Base-by-base conservation (phyloP, 2,797 vertebrate genomes). In the Anableps anableps region DNA sequence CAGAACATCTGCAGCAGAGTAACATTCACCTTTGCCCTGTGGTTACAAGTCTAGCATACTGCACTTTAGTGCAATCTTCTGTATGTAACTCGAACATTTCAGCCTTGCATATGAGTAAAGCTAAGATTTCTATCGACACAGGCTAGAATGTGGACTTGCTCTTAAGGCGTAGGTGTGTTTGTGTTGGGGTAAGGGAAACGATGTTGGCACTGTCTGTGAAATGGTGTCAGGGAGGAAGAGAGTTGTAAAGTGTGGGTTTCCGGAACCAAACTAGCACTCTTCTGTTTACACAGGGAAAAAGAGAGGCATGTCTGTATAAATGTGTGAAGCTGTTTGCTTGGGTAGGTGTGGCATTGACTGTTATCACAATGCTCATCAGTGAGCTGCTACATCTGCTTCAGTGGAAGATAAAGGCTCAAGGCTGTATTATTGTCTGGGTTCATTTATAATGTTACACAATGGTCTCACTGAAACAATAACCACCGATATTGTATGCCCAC, bases 231-330 rank as follows among this genome's bases (percentile, higher is more conserved):
- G 83, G 93, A 96, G 95, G 95, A 96, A 95, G 91, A 93, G 91
- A 93, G 93, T 95, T 94, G 95, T 96, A 96, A 71, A 94, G 93
- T 94, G 94, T 91, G 93, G 96, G 91, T 96, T 96, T 95, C 95
- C 94, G 91, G 89, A 86, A 83, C 80, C 81, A 88, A 88, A 85
- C 68, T 80, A 72, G 76, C 77, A 90, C 85, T 85, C 80, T 74
- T 89, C 36, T 93, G 91, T 95, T 94, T 84, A 80, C 86, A 66
- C 76, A 82, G 82, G 80, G 85, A 86, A 80, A 82, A 64, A 79
- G 86, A 86, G 81, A 88, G 86, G 64, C 26, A 19, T 77, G 16
- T 79, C 10, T 77, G 71, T 50, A 31, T 80, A 74, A 80, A 80
- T 90, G 74, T 80, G 72, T 73, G 72, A 43, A 58, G 58, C 34